Evolutionary conservation across 2,113 vertebrate genomes (phyloP).

Genomic region (Orientallactaga bullata): DNA sequence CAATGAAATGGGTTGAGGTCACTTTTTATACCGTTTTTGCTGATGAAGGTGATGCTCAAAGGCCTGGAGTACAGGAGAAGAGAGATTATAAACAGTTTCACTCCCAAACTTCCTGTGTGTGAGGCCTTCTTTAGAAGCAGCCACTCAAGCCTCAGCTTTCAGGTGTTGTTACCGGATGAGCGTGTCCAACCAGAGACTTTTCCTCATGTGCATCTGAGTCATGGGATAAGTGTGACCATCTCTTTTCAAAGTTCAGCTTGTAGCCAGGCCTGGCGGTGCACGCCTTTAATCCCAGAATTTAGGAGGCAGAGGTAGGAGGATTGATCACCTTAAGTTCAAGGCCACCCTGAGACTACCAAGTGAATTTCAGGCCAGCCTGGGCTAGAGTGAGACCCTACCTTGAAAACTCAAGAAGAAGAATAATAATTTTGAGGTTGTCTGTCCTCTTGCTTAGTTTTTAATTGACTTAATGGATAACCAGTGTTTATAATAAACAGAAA

Average conservation of each 20-base stretch:
- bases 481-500: neutral
- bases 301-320: neutral
- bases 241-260: constrained; percentile 18
- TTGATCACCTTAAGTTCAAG: neutral
- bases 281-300: neutral
- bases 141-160: neutral
- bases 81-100: neutral
- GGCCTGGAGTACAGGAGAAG: neutral
- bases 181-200: neutral
- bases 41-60: neutral
- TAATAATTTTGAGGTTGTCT: neutral
- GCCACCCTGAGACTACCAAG: neutral
- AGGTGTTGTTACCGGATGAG: neutral
- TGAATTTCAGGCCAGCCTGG: neutral
- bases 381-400: too few species aligned
- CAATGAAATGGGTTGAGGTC: neutral
- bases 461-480: constrained; percentile 20
- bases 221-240: neutral
- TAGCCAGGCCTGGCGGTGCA: too few species aligned
- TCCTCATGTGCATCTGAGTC: neutral
- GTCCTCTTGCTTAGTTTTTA: constrained; percentile 4
- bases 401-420: neutral
- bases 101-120: neutral
- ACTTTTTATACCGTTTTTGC: neutral
- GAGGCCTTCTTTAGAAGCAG: rapidly evolving